Evolutionary conservation across 2,888 invertebrate species (phyloP).

Genomic region (Apocheima hispidaria): DNA sequence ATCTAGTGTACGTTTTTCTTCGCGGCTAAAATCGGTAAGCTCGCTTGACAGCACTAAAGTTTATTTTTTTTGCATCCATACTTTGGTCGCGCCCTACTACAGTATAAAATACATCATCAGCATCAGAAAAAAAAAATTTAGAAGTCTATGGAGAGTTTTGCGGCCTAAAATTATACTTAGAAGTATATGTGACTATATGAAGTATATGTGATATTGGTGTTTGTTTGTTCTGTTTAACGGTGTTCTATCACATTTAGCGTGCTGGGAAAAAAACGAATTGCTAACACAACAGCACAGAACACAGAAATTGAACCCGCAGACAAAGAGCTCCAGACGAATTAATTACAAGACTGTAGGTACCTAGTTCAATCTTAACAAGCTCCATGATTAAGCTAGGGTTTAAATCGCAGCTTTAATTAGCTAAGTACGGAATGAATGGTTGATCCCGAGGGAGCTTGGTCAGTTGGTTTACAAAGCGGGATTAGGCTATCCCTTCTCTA

Average conservation of each 20-base stretch:
- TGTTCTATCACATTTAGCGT: neutral
- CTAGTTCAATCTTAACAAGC: conserved; percentile 25
- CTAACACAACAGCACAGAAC: neutral
- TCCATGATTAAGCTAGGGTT: conserved; percentile 23
- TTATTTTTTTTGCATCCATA: too few relatives aligned
- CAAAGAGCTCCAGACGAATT: conserved; percentile 15
- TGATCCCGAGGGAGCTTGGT: conserved; percentile 23
- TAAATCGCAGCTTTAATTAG: conserved; percentile 34
- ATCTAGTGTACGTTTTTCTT: too few relatives aligned
- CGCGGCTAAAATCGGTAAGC: too few relatives aligned
- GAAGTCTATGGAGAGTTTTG: too few relatives aligned
- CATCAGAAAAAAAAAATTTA: too few relatives aligned
- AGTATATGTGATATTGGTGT: too few relatives aligned
- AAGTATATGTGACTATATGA: too few relatives aligned
- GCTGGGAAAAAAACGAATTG: neutral
- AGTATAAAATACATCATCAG: too few relatives aligned
- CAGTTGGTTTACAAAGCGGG: conserved; percentile 11
- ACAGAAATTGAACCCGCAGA: conserved; percentile 1
- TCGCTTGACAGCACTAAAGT: too few relatives aligned
- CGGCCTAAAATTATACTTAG: too few relatives aligned
- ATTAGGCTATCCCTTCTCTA: conserved; percentile 3
- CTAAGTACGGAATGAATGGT: conserved; percentile 32
- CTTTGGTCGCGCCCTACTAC: too few relatives aligned
- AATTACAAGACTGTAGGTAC: conserved; percentile 16
- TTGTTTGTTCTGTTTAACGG: neutral